These are phyloP conservation scores for Zenarchopterus dispar DNA, from an alignment of 2,797 vertebrate genomes.

Conservation along the genomic window DNA sequence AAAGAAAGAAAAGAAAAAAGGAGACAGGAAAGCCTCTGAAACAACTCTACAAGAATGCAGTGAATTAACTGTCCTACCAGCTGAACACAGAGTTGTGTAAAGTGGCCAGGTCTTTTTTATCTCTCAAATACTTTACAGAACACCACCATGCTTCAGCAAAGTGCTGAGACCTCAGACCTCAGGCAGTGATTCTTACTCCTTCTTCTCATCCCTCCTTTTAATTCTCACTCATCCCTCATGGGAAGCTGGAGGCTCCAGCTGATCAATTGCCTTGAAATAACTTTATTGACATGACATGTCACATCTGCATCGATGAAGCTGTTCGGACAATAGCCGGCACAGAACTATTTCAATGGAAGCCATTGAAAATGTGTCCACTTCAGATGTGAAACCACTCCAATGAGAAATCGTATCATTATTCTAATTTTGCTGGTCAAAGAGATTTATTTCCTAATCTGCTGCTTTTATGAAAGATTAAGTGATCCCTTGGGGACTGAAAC, in stretches of 20 bases:
- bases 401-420: too few relatives aligned
- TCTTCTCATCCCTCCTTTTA: constrained; percentile 31
- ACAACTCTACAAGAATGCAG: constrained; percentile 30
- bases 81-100: background rate
- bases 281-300: constrained; percentile 78
- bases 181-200: constrained; percentile 51
- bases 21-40: constrained; percentile 1
- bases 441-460: too few relatives aligned
- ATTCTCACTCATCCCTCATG: constrained; percentile 55
- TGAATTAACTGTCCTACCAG: background rate
- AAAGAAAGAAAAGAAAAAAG: too few relatives aligned
- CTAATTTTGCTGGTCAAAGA: too few relatives aligned
- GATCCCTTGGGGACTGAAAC: too few relatives aligned
- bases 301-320: constrained; percentile 70
- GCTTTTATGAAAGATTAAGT: too few relatives aligned
- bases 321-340: constrained; percentile 56
- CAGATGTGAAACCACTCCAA: background rate
- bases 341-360: constrained; percentile 5
- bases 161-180: constrained; percentile 61
- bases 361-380: background rate
- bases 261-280: constrained; percentile 78
- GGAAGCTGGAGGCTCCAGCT: constrained; percentile 47
- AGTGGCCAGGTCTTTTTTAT: constrained; percentile 63
- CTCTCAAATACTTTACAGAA: constrained; percentile 41
- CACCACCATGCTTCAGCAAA: constrained; percentile 17